Percentiles rank a stretch among this genome's conserved stretches.
phyloP scores from a whole-genome alignment of 2,888 invertebrate species.

The Notodonta ziczac region DNA sequence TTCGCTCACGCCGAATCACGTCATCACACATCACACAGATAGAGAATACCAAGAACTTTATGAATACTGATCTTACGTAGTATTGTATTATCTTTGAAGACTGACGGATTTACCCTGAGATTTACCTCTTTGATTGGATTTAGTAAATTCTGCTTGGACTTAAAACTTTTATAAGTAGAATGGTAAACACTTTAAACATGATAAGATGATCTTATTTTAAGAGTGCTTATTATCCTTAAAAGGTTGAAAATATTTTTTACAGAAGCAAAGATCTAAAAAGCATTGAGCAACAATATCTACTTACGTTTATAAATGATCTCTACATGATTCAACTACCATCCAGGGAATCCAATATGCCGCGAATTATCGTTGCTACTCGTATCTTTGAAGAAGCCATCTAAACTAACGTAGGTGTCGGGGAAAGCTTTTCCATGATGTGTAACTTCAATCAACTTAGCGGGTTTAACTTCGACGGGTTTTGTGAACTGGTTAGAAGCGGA shows the following conservation, averaged over 20 bases:
- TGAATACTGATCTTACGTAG: too few species aligned
- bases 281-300: constrained; percentile 9
- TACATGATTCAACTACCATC: constrained; percentile 40
- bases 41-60: too few species aligned
- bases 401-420: constrained; percentile 45
- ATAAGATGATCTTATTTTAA: too few species aligned
- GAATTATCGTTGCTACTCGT: constrained; percentile 22
- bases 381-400: constrained; percentile 46
- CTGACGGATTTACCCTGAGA: too few species aligned
- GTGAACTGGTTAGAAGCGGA: constrained; percentile 11
- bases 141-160: too few species aligned
- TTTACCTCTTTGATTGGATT: too few species aligned
- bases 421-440: constrained; percentile 38
- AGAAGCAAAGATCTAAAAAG: background rate
- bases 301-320: constrained; percentile 22
- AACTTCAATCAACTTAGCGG: constrained; percentile 29
- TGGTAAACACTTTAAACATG: too few species aligned
- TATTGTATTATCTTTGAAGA: too few species aligned
- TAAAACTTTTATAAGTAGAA: too few species aligned
- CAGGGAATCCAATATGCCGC: constrained; percentile 31
- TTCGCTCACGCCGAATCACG: too few species aligned
- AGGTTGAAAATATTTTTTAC: background rate
- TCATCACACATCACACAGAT: too few species aligned
- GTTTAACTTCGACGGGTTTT: constrained; percentile 21
- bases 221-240: too few species aligned